Conservation (phyloP, 2,797 vertebrate species). For the Cryptoprocta ferox region DNA sequence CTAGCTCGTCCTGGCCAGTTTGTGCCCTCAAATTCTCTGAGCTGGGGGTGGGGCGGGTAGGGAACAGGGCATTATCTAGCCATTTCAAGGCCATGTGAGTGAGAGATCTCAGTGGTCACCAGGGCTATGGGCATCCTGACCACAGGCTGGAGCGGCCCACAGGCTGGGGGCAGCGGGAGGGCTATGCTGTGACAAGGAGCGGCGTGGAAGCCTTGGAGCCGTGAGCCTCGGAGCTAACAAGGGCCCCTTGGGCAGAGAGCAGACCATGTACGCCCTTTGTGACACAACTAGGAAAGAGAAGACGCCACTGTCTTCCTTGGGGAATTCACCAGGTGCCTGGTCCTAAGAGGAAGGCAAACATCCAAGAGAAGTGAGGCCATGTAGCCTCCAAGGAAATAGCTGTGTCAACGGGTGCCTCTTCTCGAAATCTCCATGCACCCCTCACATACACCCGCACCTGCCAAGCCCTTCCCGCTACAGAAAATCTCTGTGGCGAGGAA, state of each 20-base stretch:
- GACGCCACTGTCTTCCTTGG: not conserved
- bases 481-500: not conserved
- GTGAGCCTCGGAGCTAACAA: not conserved
- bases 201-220: not conserved
- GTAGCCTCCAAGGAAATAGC: not conserved
- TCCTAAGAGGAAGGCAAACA: not conserved
- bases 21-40: not conserved
- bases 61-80: not conserved
- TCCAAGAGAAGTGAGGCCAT: not conserved
- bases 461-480: not conserved
- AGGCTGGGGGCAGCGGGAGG: rapidly evolving
- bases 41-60: not conserved
- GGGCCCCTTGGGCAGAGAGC: not conserved
- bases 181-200: not conserved
- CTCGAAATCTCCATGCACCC: rapidly evolving
- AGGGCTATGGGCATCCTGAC: not conserved
- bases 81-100: not conserved
- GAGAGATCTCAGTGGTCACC: not conserved
- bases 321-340: not conserved
- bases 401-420: not conserved
- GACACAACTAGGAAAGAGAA: not conserved
- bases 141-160: not conserved
- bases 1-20: not conserved
- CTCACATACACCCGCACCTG: not conserved
- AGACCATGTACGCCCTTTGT: not conserved